Base-by-base conservation (phyloP, 2,113 vertebrate genomes). In the Pantherophis guttatus region DNA sequence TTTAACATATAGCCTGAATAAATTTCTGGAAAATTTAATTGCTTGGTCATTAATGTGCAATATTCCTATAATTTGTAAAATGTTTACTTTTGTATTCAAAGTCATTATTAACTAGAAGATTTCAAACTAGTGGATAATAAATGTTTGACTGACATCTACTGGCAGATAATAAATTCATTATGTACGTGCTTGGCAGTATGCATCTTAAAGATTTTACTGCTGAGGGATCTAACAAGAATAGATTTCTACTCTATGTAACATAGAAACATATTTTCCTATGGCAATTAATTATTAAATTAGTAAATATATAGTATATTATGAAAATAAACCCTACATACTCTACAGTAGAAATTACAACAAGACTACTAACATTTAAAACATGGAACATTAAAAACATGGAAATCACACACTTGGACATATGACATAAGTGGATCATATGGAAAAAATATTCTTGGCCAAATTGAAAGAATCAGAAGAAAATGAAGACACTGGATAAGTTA, bases 121-220 rank as follows among this genome's bases (percentile, higher is more conserved):
- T 39, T 90, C 29, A 2, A 70, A 75, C 86, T 55, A 65, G 54
- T n/a, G 9, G 8, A 50, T 91, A 86, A 86, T 52, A 87, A 39
- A 0, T 29, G 57, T 54, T 90, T 59, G 0, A 94, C 75, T 96
- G 96, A 96, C 94, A 95, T 94, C 94, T 54, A 26, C 54, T 95
- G 94, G 58, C 92, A 88, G 92, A 21, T 17, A 48, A 4, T 17
- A 59, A 39, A 91, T 65, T 70, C 12, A 57, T 2, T 21, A 33
- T 0, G 94, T 52, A 0, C 0, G 39, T 11, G 1, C 92, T 24
- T 85, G 85, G n/a, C 48, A 55, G 39, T 23, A 10, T 54, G 5
- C 3, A 58, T 55, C 75, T 8, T 65, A 5, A 59, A 12, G 6
- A n/a, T 89, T 55, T 59, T 53, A 86, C 9, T 58, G 29, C 54